These are phyloP conservation scores for Arothron firmamentum DNA, from an alignment of 2,113 vertebrate species.

Conservation along the genomic window DNA sequence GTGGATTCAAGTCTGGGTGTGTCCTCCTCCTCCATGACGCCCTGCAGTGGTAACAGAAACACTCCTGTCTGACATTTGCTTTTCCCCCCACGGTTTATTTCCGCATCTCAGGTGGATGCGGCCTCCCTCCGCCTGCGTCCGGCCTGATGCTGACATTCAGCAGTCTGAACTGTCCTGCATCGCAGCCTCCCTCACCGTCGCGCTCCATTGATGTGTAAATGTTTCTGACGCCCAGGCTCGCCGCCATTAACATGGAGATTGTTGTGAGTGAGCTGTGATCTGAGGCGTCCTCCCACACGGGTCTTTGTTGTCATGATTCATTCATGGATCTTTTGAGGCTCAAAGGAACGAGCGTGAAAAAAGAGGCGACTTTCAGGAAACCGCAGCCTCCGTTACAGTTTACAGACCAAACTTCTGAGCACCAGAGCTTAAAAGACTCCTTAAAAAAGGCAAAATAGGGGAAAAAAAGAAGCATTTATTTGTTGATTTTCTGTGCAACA, in stretches of 20 bases:
- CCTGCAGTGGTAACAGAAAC: not conserved
- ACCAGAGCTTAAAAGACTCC: no score
- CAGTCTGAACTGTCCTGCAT: constrained; percentile 48
- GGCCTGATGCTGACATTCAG: constrained; percentile 44
- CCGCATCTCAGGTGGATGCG: no score
- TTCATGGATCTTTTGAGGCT: not conserved
- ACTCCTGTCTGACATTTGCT: not conserved
- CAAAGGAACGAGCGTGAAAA: no score
- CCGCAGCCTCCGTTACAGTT: no score
- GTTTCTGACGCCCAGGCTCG: constrained; percentile 32
- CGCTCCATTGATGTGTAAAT: constrained; percentile 67
- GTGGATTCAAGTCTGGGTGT: constrained; percentile 29
- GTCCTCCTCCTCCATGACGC: not conserved
- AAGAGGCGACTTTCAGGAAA: no score
- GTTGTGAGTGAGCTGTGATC: not conserved
- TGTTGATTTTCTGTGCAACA: no score
- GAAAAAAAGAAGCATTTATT: no score
- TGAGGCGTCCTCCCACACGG: not conserved
- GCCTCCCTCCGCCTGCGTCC: not conserved
- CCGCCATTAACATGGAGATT: constrained; percentile 33
- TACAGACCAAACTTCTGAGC: no score
- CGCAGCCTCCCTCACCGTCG: constrained; percentile 24
- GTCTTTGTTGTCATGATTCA: not conserved
- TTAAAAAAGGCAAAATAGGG: no score
- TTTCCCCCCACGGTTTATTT: no score